Evolutionary conservation across 2,797 vertebrate species (phyloP).

Genomic region (Aldrovandia affinis): DNA sequence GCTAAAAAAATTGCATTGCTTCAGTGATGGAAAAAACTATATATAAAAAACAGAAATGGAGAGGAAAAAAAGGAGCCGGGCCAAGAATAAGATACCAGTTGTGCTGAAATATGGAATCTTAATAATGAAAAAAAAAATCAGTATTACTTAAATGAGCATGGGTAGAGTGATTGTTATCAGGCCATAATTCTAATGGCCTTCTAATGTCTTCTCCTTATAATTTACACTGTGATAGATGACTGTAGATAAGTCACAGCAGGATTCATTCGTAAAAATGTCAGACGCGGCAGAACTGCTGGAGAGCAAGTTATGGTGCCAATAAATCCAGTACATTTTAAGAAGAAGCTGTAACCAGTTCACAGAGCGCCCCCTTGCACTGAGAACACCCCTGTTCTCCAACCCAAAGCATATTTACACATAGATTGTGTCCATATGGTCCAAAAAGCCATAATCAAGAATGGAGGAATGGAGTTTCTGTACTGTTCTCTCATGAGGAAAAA

Average conservation of each 20-base stretch:
- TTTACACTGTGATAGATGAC: slow-evolving; percentile 60
- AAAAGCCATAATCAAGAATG: not conserved
- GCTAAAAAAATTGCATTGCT: slow-evolving; percentile 51
- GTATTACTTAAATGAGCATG: slow-evolving; percentile 60
- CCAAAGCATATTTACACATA: not conserved
- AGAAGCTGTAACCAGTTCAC: slow-evolving; percentile 46
- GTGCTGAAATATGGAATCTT: slow-evolving; percentile 55
- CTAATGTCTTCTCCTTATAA: slow-evolving; percentile 53
- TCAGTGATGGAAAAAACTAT: slow-evolving; percentile 40
- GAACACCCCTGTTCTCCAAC: not conserved
- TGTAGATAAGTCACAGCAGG: slow-evolving; percentile 51
- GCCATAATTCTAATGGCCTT: slow-evolving; percentile 66
- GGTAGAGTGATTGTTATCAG: slow-evolving; percentile 64
- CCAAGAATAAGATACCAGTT: slow-evolving; percentile 38
- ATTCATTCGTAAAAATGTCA: slow-evolving; percentile 68
- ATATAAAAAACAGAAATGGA: slow-evolving; percentile 28
- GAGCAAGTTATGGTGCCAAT: slow-evolving; percentile 60
- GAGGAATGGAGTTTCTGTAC: not conserved
- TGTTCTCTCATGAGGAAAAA: not conserved
- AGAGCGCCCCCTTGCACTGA: slow-evolving; percentile 35
- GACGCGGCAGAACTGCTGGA: slow-evolving; percentile 46
- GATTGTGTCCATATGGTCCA: not conserved
- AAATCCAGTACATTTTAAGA: slow-evolving; percentile 59
- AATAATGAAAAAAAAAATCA: slow-evolving; percentile 60
- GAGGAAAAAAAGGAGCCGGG: slow-evolving; percentile 23